Evolutionary conservation across 2,113 vertebrate species (phyloP), one percentile per base, ranked within the genome.

Genomic region (Corynorhinus townsendii): DNA sequence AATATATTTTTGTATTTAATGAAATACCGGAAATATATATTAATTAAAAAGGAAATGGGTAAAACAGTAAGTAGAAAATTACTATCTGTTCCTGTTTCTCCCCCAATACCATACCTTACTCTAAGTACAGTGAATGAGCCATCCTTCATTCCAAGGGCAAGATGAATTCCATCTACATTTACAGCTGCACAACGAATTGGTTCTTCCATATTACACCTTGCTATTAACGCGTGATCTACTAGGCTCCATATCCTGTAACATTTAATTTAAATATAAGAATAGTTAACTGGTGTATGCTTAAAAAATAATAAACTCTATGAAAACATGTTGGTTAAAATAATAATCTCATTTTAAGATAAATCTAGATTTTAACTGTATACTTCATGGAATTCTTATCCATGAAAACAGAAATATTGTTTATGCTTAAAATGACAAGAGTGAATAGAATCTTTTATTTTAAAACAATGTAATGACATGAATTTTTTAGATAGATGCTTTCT

Each of bases 141-240:
- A 88, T 99, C 99, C 97, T 99, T 99, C 99, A 99, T 99, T 75
- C 99, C 99, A 89, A 99, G 98, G 0, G 99, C 99, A 8, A 99
- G 99, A 95, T 99, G 99, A 97, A 99, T 99, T 43, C 99, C 99
- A 88, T 99, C 99, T 2, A 98, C 99, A 96, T 99, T 99, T 26
- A 99, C 99, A 0, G 99, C 99, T 0, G 99, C 99, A 97, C 99
- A 99, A 96, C 99, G 99, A 89, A 99, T 99, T 1, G 99, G 99
- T 76, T 99, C 99, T 97, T 99, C 99, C 99, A 99, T 99, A 95
- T 99, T 99, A 97, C 99, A 99, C 68, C 99, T 99, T 83, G 99
- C 99, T 96, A 99, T 99, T 93, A 99, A 97, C 3, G 99, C 99
- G 47, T 99, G 99, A 97, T 99, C 99, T 91, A 99, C 99, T 40